Evolutionary conservation across 2,113 vertebrate genomes (phyloP).

Genomic region (Solea solea): DNA sequence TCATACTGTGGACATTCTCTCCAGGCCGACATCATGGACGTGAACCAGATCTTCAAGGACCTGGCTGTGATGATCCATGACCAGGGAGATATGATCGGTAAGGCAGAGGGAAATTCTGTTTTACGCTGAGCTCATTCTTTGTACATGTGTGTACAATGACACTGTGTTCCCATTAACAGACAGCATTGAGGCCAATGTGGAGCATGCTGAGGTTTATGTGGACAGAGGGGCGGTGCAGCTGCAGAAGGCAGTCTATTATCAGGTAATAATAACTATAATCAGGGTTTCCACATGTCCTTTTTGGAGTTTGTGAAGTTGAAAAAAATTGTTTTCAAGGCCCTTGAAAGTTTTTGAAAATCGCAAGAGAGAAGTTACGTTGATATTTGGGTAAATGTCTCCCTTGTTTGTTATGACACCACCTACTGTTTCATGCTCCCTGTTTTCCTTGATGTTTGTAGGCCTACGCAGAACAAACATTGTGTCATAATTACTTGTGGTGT

Average conservation of each 20-base stretch:
- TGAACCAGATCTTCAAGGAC: slow-evolving; percentile 97
- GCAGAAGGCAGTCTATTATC: slow-evolving; percentile 89
- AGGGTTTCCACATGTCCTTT: too few species aligned
- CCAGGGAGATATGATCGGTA: slow-evolving; percentile 94
- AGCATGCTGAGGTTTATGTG: slow-evolving; percentile 91
- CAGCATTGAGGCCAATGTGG: slow-evolving; percentile 94
- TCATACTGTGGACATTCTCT: slow-evolving; percentile 35
- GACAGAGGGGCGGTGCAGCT: slow-evolving; percentile 88
- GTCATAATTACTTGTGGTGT: too few species aligned
- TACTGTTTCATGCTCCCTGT: too few species aligned
- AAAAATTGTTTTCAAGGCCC: too few species aligned
- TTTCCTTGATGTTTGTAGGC: too few species aligned
- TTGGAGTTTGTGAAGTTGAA: too few species aligned
- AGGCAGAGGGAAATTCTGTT: slow-evolving; percentile 27
- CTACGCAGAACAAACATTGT: too few species aligned
- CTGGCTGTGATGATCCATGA: slow-evolving; percentile 95
- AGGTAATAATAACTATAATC: slow-evolving; percentile 76
- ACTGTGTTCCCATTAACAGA: slow-evolving; percentile 73
- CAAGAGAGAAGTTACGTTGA: too few species aligned
- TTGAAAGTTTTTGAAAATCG: too few species aligned
- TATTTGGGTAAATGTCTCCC: too few species aligned
- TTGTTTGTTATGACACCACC: too few species aligned
- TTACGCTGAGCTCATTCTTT: not conserved
- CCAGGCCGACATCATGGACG: slow-evolving; percentile 93
- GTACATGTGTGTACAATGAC: not conserved